Evolutionary conservation across 2,797 vertebrate genomes (phyloP), one percentile per base, ranked within the genome.

Genomic region (Scomberomorus guttatus): DNA sequence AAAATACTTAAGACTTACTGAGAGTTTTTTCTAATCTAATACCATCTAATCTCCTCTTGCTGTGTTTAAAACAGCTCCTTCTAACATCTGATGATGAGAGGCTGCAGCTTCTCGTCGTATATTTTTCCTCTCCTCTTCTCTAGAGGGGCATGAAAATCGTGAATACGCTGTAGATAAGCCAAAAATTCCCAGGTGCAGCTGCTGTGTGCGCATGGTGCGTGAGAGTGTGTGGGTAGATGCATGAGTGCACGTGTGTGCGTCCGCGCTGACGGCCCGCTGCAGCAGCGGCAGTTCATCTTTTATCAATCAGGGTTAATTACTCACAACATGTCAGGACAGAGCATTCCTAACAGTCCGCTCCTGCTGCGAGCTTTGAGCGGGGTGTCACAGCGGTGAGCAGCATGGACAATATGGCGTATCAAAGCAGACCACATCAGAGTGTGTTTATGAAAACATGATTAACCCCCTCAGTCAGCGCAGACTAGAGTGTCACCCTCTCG

Each of bases 141-240:
- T 68, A 44, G 79, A 88, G 86, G 61, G 70, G 89, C 82, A 88
- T 87, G 77, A 90, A 90, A 92, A 92, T 88, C 12, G 75, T 87
- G 79, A 92, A 94, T 90, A 79, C 86, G 89, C 90, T 90, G 83
- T 76, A 83, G 75, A 84, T 62, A 83, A 91, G 95, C 91, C 93
- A 95, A 95, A 95, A 90, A 95, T 95, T 93, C 92, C 89, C 95
- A 96, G 95, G 95, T 97, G 96, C 93, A 94, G 93, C 91, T 81
- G 80, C 82, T 84, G 77, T 88, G 74, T 81, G 85, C 72, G 62
- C 72, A 75, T 52, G 54, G 52, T 74, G 66, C 22, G 18, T 51
- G 60, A 69, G 78, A 67, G 58, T 9, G 44, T 79, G 65, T 79
- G 72, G 59, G 83, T 75, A 82, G 62, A 85, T 24, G 61, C 75